Percentiles rank a stretch among this genome's conserved stretches.
Evolutionary conservation across 2,888 invertebrate genomes (phyloP).

Genomic region (Tachina lurida): DNA sequence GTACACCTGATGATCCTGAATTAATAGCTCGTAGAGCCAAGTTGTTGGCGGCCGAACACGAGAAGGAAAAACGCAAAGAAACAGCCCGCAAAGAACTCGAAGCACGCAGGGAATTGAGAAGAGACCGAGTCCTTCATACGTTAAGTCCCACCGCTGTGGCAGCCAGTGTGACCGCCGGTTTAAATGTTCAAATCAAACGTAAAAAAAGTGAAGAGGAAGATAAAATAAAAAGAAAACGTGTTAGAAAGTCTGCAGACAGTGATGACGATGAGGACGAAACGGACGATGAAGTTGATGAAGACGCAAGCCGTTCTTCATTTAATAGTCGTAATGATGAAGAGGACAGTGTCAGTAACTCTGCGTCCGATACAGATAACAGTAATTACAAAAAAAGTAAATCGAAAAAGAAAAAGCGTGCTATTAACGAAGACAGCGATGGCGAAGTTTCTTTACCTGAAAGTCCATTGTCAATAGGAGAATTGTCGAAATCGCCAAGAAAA

Average conservation of each 20-base stretch:
- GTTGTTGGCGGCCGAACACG: slow-evolving; percentile 88
- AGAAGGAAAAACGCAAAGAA: slow-evolving; percentile 91
- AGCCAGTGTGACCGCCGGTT: slow-evolving; percentile 80
- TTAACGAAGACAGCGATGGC: slow-evolving; percentile 48
- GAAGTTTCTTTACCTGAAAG: slow-evolving; percentile 81
- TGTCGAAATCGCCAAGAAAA: slow-evolving; percentile 83
- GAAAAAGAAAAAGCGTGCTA: slow-evolving; percentile 62
- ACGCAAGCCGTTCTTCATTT: slow-evolving; percentile 79
- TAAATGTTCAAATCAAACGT: slow-evolving; percentile 77
- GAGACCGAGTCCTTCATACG: slow-evolving; percentile 76
- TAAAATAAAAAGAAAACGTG: slow-evolving; percentile 75
- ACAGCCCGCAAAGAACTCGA: slow-evolving; percentile 89
- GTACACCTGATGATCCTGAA: slow-evolving; percentile 83
- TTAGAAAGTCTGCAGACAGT: slow-evolving; percentile 69
- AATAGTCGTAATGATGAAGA: slow-evolving; percentile 69
- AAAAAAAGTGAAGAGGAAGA: slow-evolving; percentile 74
- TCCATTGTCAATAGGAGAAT: slow-evolving; percentile 84
- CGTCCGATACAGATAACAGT: slow-evolving; percentile 74
- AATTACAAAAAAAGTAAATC: slow-evolving; percentile 71
- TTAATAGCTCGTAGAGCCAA: slow-evolving; percentile 86
- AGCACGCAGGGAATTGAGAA: slow-evolving; percentile 85
- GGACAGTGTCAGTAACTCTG: slow-evolving; percentile 72
- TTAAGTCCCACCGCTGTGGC: slow-evolving; percentile 80
- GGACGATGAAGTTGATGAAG: slow-evolving; percentile 75
- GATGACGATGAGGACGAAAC: slow-evolving; percentile 74